Percentiles rank a stretch among this genome's conserved stretches.
phyloP scores from a whole-genome alignment of 2,797 vertebrate genomes.

The Falco naumanni region DNA sequence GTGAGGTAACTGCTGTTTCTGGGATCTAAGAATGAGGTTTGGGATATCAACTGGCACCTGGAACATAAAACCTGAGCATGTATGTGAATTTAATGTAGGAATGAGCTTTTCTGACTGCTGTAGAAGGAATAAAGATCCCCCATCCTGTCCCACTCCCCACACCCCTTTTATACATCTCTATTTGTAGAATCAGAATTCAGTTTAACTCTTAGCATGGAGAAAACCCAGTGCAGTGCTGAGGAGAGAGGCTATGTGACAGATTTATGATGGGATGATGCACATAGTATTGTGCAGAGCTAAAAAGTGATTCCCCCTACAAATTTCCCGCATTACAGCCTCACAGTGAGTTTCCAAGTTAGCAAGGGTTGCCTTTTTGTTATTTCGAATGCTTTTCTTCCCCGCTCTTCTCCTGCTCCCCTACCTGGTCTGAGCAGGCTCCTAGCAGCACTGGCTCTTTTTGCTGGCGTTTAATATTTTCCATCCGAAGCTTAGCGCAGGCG shows the following conservation, averaged over 20 bases:
- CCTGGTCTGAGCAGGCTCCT: background rate
- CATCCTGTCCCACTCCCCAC: background rate
- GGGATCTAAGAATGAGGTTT: background rate
- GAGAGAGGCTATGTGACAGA: fast-evolving
- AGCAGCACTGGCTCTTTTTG: background rate
- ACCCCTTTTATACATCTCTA: background rate
- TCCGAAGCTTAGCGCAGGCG: background rate
- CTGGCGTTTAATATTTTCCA: background rate
- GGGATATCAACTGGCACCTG: background rate
- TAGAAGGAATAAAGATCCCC: background rate
- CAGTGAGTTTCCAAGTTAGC: background rate
- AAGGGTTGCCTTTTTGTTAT: background rate
- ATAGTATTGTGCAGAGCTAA: background rate
- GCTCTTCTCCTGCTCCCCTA: background rate
- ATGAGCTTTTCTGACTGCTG: background rate
- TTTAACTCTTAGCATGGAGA: background rate
- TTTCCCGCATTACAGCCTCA: background rate
- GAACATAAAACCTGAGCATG: background rate
- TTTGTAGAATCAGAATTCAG: background rate
- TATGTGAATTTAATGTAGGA: background rate
- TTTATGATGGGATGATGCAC: background rate
- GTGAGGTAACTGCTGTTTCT: background rate
- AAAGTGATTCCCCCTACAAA: background rate
- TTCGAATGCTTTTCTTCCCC: background rate
- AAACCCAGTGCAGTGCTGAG: background rate